Evolutionary conservation across 2,113 vertebrate genomes (phyloP).

Genomic region (Alces alces): DNA sequence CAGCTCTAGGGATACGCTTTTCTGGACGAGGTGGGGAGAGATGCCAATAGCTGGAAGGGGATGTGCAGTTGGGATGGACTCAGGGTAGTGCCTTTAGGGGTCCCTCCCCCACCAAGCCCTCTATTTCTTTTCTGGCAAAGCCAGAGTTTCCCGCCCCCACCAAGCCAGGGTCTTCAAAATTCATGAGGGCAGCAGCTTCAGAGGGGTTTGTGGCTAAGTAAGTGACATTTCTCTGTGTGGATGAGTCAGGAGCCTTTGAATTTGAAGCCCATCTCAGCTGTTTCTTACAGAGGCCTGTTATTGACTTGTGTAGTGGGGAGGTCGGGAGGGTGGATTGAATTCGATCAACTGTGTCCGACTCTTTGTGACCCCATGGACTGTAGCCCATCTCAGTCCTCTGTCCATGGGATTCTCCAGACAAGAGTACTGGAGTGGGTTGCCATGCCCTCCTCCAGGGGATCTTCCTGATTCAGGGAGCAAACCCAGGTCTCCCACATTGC

Average conservation of each 20-base stretch:
- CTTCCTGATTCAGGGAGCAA: neutral
- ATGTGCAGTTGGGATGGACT: neutral
- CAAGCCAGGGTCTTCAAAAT: neutral
- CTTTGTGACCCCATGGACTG: neutral
- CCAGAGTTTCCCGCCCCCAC: neutral
- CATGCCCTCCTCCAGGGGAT: neutral
- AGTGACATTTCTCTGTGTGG: neutral
- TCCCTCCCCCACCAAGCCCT: accelerated
- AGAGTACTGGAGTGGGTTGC: neutral
- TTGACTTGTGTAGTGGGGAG: neutral
- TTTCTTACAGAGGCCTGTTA: neutral
- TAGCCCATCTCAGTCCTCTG: neutral
- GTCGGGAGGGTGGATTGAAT: too few relatives aligned
- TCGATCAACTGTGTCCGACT: neutral
- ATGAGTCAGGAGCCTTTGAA: neutral
- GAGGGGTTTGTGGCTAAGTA: neutral
- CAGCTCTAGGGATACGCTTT: neutral
- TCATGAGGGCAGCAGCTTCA: neutral
- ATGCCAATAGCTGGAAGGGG: neutral
- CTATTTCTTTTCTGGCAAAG: neutral
- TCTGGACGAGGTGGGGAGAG: neutral
- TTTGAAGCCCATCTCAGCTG: neutral
- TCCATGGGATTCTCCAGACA: neutral
- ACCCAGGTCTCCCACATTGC: neutral
- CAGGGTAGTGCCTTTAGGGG: accelerated